Evolutionary conservation across 2,113 vertebrate genomes (phyloP), one percentile per base, ranked within the genome.

Genomic region (Sinocyclocheilus grahami): DNA sequence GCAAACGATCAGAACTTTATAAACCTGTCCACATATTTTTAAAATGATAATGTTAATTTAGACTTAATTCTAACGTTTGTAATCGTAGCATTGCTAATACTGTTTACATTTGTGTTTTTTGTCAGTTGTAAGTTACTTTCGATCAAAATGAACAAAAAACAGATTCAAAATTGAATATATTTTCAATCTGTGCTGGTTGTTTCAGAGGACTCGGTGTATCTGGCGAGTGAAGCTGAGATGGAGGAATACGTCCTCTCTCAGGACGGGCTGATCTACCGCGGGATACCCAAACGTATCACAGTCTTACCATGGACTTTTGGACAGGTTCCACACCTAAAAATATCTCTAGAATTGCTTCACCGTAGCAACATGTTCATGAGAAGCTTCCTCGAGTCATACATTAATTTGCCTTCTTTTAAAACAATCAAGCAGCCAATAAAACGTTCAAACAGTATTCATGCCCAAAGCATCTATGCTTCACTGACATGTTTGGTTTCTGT

Each of bases 211-310:
- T 77, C 92, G 0, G 96, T 98, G 39, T 97, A 95, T 85, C 89
- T 98, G 92, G 89, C 87, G 1, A 94, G 90, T 0, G 95, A 97
- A 2, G 84, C 83, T 0, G 93, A 96, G 84, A 93, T 94, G 9
- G 27, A 46, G 0, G 97, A 98, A 84, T 98, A 97, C 0, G 91
- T 99, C 55, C 91, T 98, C 67, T 90, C 93, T 0, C 97, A 98
- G 89, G 89, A 96, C 3, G 97, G 97, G 0, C 92, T 95, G 18
- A 92, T 99, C 92, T 99, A 91, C 93, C 95, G 95, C 78, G 96
- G 97, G 14, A 89, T 94, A 0, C 1, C 81, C 0, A 93, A 93
- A 81, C 94, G 90, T 86, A 96, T 97, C 85, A 92, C 77, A 12
- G 82, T 53, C 7, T 78, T 3, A 1, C 94, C 96, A 1, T 99